Base-by-base conservation (phyloP, 2,888 invertebrate genomes). In the Sphaerophoria rueppellii region DNA sequence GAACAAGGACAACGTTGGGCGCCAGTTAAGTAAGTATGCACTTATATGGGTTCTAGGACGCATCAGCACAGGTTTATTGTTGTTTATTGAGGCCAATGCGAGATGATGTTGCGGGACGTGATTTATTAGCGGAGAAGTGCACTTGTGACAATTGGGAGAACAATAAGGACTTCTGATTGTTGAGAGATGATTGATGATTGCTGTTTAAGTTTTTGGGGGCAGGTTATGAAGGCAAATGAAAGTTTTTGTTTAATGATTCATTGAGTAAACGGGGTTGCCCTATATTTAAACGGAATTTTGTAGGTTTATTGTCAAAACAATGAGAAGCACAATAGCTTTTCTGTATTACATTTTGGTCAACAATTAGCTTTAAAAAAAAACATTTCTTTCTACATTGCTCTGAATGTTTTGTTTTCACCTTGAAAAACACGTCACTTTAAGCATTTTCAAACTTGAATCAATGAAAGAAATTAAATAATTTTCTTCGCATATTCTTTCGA, bases 51-150 rank as follows among this genome's bases (percentile, higher is more conserved):
- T 24, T 65, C n/a, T 50, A 43, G 78, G 55, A 67, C 58, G 65
- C 16, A 65, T 50, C 35, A 46, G 32, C 37, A 24, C 50, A 50
- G 61, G 7, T 69, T 83, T 52, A 79, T 79, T 72, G 75, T 83
- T 75, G 50, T 43, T 75, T 63, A 79, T 83, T 83, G 83, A 61
- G 83, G 83, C 75, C 79, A 83, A 67, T 76, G 58, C 57, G 63
- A 72, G 83, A 83, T 72, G 83, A 82, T 74, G 70, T 46, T 52
- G 65, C 79, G 24, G 58, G 24, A 83, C 83, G 83, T 83, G 83
- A 83, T 79, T 73, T 74, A 2, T 24, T 24, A 2, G 24, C 24
- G 1, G 24, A 24, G 24, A 24, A 24, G 24, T 24, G 24, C 24
- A 24, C 24, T 24, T 24, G 24, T 2, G 24, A 24, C 24, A 24